Evolutionary conservation across 2,888 invertebrate species (phyloP).

Genomic region (Zonitis immaculata): DNA sequence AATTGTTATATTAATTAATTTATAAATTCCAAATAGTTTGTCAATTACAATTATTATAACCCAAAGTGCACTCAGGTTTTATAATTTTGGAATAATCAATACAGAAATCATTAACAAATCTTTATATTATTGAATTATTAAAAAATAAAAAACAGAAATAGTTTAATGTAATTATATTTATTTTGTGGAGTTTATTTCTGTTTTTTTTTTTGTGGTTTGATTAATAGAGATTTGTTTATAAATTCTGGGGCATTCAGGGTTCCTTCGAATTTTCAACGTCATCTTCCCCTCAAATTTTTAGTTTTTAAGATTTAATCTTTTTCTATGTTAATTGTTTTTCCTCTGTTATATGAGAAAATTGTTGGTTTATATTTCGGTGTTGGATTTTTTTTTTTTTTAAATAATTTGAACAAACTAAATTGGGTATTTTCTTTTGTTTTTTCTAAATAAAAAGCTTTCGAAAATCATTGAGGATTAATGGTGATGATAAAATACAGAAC

Average conservation of each 20-base stretch:
- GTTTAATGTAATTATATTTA: conserved; percentile 20
- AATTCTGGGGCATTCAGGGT: conserved; percentile 41
- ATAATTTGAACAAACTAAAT: background rate
- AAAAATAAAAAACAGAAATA: conserved; percentile 1
- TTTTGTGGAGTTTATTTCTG: conserved; percentile 9
- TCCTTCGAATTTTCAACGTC: conserved; percentile 12
- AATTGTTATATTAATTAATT: conserved; percentile 9
- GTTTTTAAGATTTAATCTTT: conserved; percentile 26
- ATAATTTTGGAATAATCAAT: background rate
- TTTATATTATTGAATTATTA: background rate
- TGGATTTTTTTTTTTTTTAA: background rate
- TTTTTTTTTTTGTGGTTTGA: conserved; percentile 8
- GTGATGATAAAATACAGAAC: background rate
- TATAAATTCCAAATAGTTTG: conserved; percentile 7
- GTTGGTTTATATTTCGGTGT: background rate
- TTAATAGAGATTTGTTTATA: conserved; percentile 11
- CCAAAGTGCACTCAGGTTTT: conserved; percentile 16
- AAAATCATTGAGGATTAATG: background rate
- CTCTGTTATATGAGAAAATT: background rate
- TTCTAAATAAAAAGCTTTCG: too few species aligned
- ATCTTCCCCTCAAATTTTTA: conserved; percentile 21
- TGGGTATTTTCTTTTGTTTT: background rate
- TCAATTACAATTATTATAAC: conserved; percentile 5
- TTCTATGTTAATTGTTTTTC: conserved; percentile 21
- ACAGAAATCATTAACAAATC: background rate